A percentile compares a stretch with the other conserved stretches of the same genome.
Conservation (phyloP, 1,140 invertebrate genomes). For the Grapholita molesta region DNA sequence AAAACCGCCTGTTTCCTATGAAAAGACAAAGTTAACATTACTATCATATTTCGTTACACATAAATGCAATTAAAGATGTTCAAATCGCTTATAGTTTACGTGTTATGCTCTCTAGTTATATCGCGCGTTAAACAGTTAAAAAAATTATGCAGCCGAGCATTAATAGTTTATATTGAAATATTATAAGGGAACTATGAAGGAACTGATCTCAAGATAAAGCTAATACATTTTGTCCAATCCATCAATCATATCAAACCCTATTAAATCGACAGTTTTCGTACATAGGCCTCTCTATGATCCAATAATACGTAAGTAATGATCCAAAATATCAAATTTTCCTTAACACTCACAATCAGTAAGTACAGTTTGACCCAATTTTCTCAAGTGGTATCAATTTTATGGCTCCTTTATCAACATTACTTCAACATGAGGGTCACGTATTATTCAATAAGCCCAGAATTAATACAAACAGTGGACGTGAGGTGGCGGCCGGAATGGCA, state of each 20-base stretch:
- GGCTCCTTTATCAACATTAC: constrained; percentile 34
- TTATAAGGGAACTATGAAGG: no score
- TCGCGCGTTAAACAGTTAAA: no score
- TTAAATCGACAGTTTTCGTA: neutral
- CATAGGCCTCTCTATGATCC: neutral
- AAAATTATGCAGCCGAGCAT: no score
- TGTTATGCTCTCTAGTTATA: no score
- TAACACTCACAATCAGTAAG: constrained; percentile 34
- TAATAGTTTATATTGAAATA: no score
- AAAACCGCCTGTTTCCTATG: no score
- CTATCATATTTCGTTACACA: no score
- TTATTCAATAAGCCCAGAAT: constrained; percentile 71
- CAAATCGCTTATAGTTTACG: no score
- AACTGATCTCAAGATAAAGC: no score
- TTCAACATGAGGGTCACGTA: constrained; percentile 59
- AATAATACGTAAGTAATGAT: neutral
- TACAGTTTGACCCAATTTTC: constrained; percentile 39
- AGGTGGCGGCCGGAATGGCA: constrained; percentile 37
- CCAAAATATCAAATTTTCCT: neutral
- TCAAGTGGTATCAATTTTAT: constrained; percentile 42
- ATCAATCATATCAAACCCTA: neutral
- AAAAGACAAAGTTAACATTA: no score
- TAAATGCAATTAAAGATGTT: no score
- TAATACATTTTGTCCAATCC: neutral
- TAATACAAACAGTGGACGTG: constrained; percentile 63